Percentiles rank a stretch among this genome's conserved stretches.
phyloP scores from a whole-genome alignment of 2,797 vertebrate species.

The Sebastes reedi region DNA sequence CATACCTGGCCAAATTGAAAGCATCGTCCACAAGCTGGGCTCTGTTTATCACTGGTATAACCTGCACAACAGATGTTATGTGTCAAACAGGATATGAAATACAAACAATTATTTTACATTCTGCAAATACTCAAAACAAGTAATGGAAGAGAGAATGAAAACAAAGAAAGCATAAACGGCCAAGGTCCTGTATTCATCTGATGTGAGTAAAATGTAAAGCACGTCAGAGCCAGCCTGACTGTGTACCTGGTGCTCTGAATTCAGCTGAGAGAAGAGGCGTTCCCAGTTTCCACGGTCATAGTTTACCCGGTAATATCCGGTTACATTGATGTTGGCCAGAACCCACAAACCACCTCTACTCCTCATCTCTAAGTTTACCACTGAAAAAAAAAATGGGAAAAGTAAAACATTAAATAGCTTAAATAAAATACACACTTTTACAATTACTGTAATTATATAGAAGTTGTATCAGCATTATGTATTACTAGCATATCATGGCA shows the following conservation, averaged over 20 bases:
- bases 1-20: constrained; percentile 92
- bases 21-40: constrained; percentile 90
- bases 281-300: constrained; percentile 91
- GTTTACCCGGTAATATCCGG: constrained; percentile 91
- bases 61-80: constrained; percentile 65
- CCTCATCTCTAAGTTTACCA: constrained; percentile 51
- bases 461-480: neutral
- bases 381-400: constrained; percentile 31
- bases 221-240: neutral
- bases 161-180: neutral
- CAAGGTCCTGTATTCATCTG: neutral
- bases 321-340: constrained; percentile 87
- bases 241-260: constrained; percentile 44
- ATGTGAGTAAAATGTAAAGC: neutral
- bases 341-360: constrained; percentile 76
- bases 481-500: neutral
- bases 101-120: neutral
- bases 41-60: constrained; percentile 88
- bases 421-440: too few species aligned
- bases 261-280: constrained; percentile 78
- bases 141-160: neutral
- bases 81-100: neutral
- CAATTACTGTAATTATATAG: neutral
- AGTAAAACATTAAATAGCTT: neutral
- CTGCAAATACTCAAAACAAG: neutral